Evolutionary conservation across 2,888 invertebrate genomes (phyloP), one percentile per base, ranked within the genome.

Genomic region (Thecophora atra): DNA sequence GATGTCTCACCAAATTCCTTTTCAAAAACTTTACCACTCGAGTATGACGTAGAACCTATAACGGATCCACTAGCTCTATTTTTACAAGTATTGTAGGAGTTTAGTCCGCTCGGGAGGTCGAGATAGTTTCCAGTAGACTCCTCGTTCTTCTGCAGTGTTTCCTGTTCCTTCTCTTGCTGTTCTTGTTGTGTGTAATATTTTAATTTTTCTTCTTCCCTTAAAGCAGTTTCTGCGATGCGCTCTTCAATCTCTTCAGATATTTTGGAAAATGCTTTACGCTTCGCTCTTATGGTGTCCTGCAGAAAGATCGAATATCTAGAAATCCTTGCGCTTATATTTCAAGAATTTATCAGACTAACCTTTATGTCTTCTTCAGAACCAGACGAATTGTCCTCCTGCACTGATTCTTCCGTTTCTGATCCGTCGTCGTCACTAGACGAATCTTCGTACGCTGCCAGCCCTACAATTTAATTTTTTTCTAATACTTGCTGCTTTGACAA

Each of bases 401-500:
- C 76, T 15, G 71, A 70, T 19, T 79, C 87, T 17, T 81, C 81
- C 65, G 81, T 70, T 26, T 88, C 89, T 11, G 83, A 86, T 17
- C 83, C 91, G 69, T 90, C 91, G 70, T 86, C 91, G 72, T 76
- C 75, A 80, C 92, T 92, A 85, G 83, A 83, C 74, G 82, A 82
- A 77, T 92, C 92, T 82, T 91, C 94, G 87, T 95, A 95, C 78
- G 92, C 94, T 84, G 93, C 94, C 89, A 95, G 90, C 83, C 95
- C 95, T 94, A 91, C 86, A 87, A 85, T 78, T 82, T 82, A 80
- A 80, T 79, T 80, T 79, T n/a, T 82, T 81, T 80, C 83, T 84
- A 83, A 81, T 83, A 81, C 77, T 81, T 78, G 77, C 67, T 69
- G 19, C 19, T 19, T 19, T 19, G 24, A 21, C 54, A 37, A 21